Conservation (phyloP, 2,888 invertebrate genomes). For the Drosophila siamana region DNA sequence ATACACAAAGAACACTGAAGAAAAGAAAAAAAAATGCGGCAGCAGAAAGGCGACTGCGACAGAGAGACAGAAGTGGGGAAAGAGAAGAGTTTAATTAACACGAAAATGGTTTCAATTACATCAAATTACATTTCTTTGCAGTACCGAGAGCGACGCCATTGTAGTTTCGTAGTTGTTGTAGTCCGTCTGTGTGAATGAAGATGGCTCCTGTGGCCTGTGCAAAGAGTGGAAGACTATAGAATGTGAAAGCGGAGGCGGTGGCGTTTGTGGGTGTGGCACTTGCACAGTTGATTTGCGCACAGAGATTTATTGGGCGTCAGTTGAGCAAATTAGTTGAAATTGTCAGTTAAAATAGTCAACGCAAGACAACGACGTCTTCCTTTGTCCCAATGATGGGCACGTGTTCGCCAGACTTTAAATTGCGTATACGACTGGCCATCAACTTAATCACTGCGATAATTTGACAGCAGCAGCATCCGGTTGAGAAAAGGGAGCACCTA, state of each 20-base stretch:
- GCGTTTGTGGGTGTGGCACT: constrained; percentile 45
- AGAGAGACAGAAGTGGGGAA: constrained; percentile 15
- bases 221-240: constrained; percentile 11
- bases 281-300: constrained; percentile 76
- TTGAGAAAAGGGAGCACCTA: too few relatives aligned
- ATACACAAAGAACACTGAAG: constrained; percentile 11
- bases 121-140: constrained; percentile 79
- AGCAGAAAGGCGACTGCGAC: constrained; percentile 48
- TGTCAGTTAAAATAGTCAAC: constrained; percentile 68
- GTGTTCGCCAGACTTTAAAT: constrained; percentile 17
- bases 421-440: constrained; percentile 13
- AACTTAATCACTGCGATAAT: constrained; percentile 20
- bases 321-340: constrained; percentile 80
- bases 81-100: constrained; percentile 80
- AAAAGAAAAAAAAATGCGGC: constrained; percentile 23
- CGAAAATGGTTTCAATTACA: constrained; percentile 81
- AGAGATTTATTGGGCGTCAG: constrained; percentile 80
- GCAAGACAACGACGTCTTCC: background rate
- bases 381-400: constrained; percentile 10
- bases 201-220: constrained; percentile 29
- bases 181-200: constrained; percentile 20
- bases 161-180: constrained; percentile 54
- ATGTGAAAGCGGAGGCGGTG: background rate
- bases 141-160: constrained; percentile 62
- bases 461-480: too few relatives aligned